A percentile compares a stretch with the other conserved stretches of the same genome.
Evolutionary conservation across 1,140 invertebrate genomes (phyloP).

Genomic region (Drosophila sechellia): DNA sequence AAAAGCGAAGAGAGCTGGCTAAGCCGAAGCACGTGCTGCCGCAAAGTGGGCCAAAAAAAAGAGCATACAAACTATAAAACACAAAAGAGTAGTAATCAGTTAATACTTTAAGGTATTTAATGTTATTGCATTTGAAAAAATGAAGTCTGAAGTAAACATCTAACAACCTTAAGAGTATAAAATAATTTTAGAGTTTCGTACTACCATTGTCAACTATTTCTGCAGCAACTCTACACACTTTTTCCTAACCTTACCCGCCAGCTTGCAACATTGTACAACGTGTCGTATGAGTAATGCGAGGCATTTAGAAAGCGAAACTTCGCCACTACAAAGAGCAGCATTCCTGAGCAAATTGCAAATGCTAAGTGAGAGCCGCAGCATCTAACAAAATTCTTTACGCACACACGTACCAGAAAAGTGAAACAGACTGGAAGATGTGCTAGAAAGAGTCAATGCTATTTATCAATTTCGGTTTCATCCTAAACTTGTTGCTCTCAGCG

Average conservation of each 20-base stretch:
- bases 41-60: conserved; percentile 20
- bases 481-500: conserved; percentile 45
- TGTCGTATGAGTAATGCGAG: conserved; percentile 40
- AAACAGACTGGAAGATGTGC: not conserved
- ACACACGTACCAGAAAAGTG: not conserved
- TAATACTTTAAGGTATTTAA: not conserved
- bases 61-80: not conserved
- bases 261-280: conserved; percentile 23
- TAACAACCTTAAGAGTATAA: not conserved
- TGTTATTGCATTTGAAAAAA: not conserved
- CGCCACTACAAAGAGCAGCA: conserved; percentile 29
- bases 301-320: conserved; percentile 47
- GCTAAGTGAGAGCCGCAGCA: conserved; percentile 17
- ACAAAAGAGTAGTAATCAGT: conserved; percentile 3
- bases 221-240: not conserved
- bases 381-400: conserved; percentile 35
- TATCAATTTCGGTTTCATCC: conserved; percentile 54
- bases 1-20: conserved; percentile 38
- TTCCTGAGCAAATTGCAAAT: conserved; percentile 29
- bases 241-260: not conserved
- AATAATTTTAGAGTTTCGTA: not conserved
- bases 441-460: conserved; percentile 11
- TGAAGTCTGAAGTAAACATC: no score
- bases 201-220: not conserved
- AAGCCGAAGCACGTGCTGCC: conserved; percentile 60